Evolutionary conservation across 2,797 vertebrate genomes (phyloP).

Genomic region (Rhinichthys osculus): DNA sequence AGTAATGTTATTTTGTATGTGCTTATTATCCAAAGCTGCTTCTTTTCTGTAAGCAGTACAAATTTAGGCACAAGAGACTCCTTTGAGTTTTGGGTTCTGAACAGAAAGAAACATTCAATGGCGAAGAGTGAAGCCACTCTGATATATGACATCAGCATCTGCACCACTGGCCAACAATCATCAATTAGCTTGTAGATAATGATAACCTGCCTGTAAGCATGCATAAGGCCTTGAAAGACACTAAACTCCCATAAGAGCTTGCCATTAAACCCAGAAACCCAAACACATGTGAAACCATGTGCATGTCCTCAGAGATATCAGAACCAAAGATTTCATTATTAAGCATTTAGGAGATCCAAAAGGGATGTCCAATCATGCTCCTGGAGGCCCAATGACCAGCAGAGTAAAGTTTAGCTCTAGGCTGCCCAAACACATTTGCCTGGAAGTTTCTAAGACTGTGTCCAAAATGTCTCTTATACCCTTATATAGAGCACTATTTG

Average conservation of each 20-base stretch:
- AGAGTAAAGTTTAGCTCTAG: background rate
- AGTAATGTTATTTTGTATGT: conserved; percentile 11
- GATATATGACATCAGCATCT: conserved; percentile 37
- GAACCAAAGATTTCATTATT: background rate
- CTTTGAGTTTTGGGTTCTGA: background rate
- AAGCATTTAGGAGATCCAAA: background rate
- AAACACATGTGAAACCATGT: background rate
- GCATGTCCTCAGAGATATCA: background rate
- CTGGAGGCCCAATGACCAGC: no score
- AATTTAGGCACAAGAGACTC: conserved; percentile 24
- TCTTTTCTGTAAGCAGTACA: background rate
- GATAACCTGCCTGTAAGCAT: conserved; percentile 3
- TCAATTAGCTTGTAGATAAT: conserved; percentile 36
- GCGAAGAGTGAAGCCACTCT: background rate
- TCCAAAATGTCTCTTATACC: background rate
- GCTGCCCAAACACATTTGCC: background rate
- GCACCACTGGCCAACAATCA: conserved; percentile 33
- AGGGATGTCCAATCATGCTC: background rate
- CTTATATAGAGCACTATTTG: background rate
- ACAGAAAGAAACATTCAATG: conserved; percentile 21
- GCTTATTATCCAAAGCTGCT: conserved; percentile 25
- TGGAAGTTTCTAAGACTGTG: background rate
- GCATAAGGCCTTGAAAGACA: background rate
- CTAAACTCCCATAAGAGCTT: background rate
- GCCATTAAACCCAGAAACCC: background rate